Evolutionary conservation across 2,888 invertebrate species (phyloP), one percentile per base, ranked within the genome.

Genomic region (Mechanitis messenoides): DNA sequence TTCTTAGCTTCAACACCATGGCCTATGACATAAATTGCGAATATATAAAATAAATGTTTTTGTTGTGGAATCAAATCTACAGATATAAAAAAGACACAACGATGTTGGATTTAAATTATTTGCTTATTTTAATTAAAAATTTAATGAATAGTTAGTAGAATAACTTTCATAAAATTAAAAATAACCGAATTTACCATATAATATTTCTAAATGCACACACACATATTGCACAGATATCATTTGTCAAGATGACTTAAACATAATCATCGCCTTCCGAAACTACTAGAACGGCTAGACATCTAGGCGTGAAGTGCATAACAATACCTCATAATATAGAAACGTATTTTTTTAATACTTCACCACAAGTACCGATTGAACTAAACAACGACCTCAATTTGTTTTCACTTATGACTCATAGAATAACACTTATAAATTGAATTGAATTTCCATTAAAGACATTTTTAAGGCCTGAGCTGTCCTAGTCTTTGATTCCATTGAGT

Each of bases 1-100:
- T 88, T 88, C 60, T 79, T 63, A 11, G 50, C 50, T 2, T 28
- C 50, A 31, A 50, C 50, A 50, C 31, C 31, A 7, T 50, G 9
- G 31, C 50, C 50, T 50, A 11, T 2, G 31, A 50, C 50, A 50
- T 31, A 9, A 28, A 11, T 31, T 28, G 20, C 20, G 20, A 20
- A 50, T 50, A 50, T 50, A 31, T 31, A 50, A 3, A 50, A 31
- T 31, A 50, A 31, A 42, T 35, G 6, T 35, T 3, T 35, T 35
- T 35, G 6, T 35, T 5, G 6, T 35, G 35, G 20, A 1, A 20
- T 20, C 2, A 35, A 35, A 35, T 35, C 2, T 6, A 35, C 6
- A 35, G 6, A 35, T 35, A 35, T 35, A 35, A 35, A 35, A 5
- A 35, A 35, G 0, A 35, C 6, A 1, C 20, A 20, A 20, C 20